Evolutionary conservation across 1,140 invertebrate genomes (phyloP), one percentile per base, ranked within the genome.

Genomic region (Anoplolepis gracilipes): DNA sequence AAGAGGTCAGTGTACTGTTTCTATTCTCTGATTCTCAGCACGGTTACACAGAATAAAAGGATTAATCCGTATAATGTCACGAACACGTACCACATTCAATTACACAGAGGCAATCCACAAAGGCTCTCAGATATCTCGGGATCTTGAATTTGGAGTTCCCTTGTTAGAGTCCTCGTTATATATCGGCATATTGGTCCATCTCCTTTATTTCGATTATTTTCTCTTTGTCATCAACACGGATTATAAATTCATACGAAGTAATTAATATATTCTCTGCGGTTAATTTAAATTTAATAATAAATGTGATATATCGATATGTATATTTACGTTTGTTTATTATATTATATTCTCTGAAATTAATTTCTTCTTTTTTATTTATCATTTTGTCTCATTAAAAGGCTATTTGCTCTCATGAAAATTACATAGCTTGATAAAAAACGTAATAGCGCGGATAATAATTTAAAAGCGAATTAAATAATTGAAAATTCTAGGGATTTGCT

Each of bases 61-160:
- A 49, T 84, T 84, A 84, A 84, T 84, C 19, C n/a, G 39, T 49
- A n/a, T n/a, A 84, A 84, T 49, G 69, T 84, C 69, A 84, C 25
- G 19, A 62, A 36, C 79, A 84, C 79, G 55, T 84, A 73, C 36
- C 25, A 46, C 46, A 75, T 84, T 75, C 55, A 84, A 84, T 84
- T 84, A 84, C 39, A 30, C n/a, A 7, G 55, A 59, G 19, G 19
- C 22, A 73, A 25, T 42, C 33, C 22, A 22, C 49, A 67, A 70
- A 49, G 16, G n/a, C 33, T 70, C 10, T 81, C 30, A 57, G 65
- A 57, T 81, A 81, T 72, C 16, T 65, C 28, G 33, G 16, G 19
- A 81, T 55, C n/a, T 81, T 57, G 39, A 70, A 81, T 49, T 49
- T 39, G 78, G 30, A 55, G 16, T 72, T 81, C 3, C 2, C 61